phyloP scores from a whole-genome alignment of 2,113 vertebrate species.

The Elgaria multicarinata region DNA sequence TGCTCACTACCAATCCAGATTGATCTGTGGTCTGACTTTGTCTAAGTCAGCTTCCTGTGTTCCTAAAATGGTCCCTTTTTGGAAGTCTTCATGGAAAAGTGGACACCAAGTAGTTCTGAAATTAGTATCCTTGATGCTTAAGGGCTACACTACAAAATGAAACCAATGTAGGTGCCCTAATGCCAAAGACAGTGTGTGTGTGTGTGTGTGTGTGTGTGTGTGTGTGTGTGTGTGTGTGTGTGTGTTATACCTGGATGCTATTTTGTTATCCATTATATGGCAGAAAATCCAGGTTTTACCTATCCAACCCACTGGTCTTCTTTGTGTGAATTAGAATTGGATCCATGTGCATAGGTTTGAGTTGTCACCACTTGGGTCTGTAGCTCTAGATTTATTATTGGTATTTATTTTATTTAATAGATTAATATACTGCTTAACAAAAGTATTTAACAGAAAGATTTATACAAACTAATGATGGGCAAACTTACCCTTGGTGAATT shows the following conservation, averaged over 20 bases:
- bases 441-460: no score
- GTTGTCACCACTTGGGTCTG: not conserved
- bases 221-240: not conserved
- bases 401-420: no score
- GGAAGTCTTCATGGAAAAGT: slow-evolving; percentile 8
- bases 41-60: not conserved
- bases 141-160: not conserved
- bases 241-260: not conserved
- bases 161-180: not conserved
- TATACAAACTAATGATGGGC: no score
- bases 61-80: not conserved
- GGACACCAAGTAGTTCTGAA: slow-evolving; percentile 23
- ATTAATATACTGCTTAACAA: no score
- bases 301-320: not conserved
- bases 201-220: not conserved
- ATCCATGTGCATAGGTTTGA: no score
- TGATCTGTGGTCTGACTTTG: no score
- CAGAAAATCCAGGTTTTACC: not conserved
- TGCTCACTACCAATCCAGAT: not conserved
- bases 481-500: no score
- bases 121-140: not conserved
- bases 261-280: not conserved
- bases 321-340: not conserved
- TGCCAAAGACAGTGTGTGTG: not conserved
- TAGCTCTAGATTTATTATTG: not conserved